Conservation (phyloP, 2,797 vertebrate genomes). For the Poeciliopsis turneri region DNA sequence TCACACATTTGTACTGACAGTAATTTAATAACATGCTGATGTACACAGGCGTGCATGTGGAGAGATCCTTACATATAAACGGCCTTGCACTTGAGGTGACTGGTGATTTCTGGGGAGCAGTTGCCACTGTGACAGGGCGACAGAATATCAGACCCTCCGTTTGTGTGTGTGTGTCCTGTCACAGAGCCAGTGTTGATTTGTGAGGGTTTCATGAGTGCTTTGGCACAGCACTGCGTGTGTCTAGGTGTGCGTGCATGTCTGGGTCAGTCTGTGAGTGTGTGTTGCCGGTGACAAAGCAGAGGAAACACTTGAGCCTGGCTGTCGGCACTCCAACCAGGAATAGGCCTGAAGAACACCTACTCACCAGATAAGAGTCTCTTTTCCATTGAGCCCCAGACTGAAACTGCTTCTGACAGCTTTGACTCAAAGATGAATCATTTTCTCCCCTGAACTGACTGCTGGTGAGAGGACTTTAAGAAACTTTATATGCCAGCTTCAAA, state of each 20-base stretch:
- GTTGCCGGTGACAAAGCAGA: constrained; percentile 45
- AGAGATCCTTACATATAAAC: constrained; percentile 38
- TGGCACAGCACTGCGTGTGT: not conserved
- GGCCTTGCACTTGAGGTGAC: constrained; percentile 29
- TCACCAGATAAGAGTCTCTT: constrained; percentile 70
- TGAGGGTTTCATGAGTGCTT: constrained; percentile 49
- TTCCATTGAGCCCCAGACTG: constrained; percentile 69
- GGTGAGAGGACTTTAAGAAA: constrained; percentile 19
- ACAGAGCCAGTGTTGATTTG: constrained; percentile 58
- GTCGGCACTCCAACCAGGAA: constrained; percentile 70
- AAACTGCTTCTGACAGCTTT: constrained; percentile 55
- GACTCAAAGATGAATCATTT: constrained; percentile 58
- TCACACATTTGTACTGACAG: constrained; percentile 26
- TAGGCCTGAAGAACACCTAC: constrained; percentile 74
- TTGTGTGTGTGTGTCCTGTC: constrained; percentile 41
- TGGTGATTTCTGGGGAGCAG: constrained; percentile 43
- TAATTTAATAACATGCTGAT: constrained; percentile 28
- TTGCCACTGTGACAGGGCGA: constrained; percentile 71
- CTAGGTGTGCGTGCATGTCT: constrained; percentile 1
- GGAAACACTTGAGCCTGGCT: constrained; percentile 71
- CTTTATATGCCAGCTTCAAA: constrained; percentile 1
- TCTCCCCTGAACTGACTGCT: constrained; percentile 25
- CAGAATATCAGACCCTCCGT: constrained; percentile 47
- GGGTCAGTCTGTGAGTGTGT: not conserved
- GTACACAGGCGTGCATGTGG: constrained; percentile 31